phyloP scores from a whole-genome alignment of 2,113 vertebrate species.

The Anhinga rufa region DNA sequence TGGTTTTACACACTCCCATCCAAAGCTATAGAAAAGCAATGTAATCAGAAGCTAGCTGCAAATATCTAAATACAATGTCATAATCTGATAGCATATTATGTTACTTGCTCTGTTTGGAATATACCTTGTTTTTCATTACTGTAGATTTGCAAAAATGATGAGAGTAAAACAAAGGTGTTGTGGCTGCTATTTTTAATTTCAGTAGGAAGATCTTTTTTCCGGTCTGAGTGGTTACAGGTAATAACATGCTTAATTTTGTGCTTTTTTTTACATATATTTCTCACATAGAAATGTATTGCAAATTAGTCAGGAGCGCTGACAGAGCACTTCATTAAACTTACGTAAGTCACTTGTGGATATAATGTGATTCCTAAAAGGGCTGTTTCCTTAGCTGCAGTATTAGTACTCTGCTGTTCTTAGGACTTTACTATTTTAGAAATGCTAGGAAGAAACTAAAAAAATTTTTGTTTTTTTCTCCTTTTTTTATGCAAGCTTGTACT shows the following conservation, averaged over 20 bases:
- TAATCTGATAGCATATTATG: background rate
- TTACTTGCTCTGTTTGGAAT: background rate
- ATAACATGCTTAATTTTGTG: background rate
- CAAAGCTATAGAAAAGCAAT: background rate
- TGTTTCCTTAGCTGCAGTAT: background rate
- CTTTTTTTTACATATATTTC: background rate
- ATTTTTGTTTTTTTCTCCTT: background rate
- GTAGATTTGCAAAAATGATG: background rate
- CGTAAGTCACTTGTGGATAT: background rate
- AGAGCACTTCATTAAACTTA: background rate
- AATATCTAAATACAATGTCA: background rate
- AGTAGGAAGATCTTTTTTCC: background rate
- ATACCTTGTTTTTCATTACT: background rate
- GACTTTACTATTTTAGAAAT: background rate
- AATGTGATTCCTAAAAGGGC: background rate
- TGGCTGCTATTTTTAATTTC: background rate
- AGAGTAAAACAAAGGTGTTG: background rate
- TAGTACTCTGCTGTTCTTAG: background rate
- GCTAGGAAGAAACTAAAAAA: background rate
- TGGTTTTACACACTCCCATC: background rate
- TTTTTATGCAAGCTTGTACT: background rate
- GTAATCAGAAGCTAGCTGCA: background rate
- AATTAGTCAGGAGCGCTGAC: background rate
- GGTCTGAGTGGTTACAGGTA: background rate
- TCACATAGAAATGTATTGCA: background rate